phyloP scores from a whole-genome alignment of 92 coral and sea anemone genomes.

The Chrysogorgia sp. region DNA sequence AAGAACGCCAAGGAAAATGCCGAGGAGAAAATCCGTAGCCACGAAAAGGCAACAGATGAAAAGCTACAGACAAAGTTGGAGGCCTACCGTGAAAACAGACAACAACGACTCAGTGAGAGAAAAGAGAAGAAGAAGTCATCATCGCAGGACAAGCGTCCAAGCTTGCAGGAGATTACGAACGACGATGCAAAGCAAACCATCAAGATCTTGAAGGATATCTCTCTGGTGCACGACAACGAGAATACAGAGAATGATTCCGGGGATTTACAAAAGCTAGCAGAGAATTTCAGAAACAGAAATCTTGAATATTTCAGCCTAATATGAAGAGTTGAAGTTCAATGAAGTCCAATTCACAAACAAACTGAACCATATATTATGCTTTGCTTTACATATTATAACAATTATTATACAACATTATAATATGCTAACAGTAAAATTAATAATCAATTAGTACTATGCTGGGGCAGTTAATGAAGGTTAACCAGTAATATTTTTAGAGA shows the following conservation, averaged over 20 bases:
- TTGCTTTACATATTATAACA: no score
- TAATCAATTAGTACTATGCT: no score
- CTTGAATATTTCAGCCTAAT: conserved; percentile 18
- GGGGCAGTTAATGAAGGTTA: no score
- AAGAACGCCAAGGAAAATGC: conserved; percentile 24
- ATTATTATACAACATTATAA: no score
- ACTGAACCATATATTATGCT: background rate
- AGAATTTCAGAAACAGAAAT: conserved; percentile 31
- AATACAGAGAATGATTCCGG: background rate
- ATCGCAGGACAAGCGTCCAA: background rate
- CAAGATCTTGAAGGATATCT: no score
- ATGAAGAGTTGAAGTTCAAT: background rate
- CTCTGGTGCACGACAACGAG: background rate
- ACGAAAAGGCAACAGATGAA: conserved; percentile 15
- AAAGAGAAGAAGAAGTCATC: background rate
- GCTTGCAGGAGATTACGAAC: conserved; percentile 25
- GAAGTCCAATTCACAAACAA: background rate
- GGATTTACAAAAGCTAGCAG: conserved; percentile 26
- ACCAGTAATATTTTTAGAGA: no score
- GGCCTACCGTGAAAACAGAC: conserved; percentile 22
- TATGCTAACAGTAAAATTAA: no score
- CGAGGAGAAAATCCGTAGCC: conserved; percentile 10
- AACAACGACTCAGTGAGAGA: conserved; percentile 13
- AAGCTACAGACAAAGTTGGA: conserved; percentile 24
- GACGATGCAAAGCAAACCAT: background rate